Percentiles rank a stretch among this genome's conserved stretches.
These are phyloP conservation scores for Leucania comma DNA, from an alignment of 2,888 invertebrate species.

Conservation along the genomic window DNA sequence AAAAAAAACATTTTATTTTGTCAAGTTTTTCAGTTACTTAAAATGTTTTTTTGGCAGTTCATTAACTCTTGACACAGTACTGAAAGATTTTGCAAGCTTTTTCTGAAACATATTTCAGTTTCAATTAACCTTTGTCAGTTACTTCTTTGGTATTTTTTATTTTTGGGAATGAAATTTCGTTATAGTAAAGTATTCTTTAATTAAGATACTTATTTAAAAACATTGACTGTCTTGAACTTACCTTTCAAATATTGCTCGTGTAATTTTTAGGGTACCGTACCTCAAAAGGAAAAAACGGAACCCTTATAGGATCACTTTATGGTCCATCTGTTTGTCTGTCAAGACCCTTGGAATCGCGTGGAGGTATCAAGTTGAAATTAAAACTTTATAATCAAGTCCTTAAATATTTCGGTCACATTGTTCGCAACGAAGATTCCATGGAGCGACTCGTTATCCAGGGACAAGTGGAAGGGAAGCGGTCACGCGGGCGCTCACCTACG, in stretches of 20 bases:
- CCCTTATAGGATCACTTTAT: too few species aligned
- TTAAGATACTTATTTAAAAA: background rate
- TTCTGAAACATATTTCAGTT: background rate
- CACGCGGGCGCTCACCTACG: too few species aligned
- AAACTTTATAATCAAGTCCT: too few species aligned
- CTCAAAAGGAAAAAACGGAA: too few species aligned
- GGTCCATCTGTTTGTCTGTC: too few species aligned
- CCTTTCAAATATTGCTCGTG: background rate
- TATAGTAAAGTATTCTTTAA: background rate
- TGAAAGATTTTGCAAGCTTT: constrained; percentile 4
- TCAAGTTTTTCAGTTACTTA: constrained; percentile 18
- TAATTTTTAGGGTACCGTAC: too few species aligned
- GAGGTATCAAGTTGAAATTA: too few species aligned
- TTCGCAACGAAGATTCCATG: too few species aligned
- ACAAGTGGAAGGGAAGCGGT: too few species aligned
- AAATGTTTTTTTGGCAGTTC: constrained; percentile 46
- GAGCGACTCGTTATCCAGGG: too few species aligned
- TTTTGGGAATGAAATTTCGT: background rate
- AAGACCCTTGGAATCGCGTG: too few species aligned
- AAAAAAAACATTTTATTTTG: constrained; percentile 34
- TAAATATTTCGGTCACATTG: too few species aligned
- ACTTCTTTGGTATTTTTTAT: background rate
- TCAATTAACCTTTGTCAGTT: background rate
- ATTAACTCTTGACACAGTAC: constrained; percentile 37
- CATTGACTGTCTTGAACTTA: background rate